Base-by-base conservation (phyloP, 2,113 vertebrate species). In the Apteryx mantelli region DNA sequence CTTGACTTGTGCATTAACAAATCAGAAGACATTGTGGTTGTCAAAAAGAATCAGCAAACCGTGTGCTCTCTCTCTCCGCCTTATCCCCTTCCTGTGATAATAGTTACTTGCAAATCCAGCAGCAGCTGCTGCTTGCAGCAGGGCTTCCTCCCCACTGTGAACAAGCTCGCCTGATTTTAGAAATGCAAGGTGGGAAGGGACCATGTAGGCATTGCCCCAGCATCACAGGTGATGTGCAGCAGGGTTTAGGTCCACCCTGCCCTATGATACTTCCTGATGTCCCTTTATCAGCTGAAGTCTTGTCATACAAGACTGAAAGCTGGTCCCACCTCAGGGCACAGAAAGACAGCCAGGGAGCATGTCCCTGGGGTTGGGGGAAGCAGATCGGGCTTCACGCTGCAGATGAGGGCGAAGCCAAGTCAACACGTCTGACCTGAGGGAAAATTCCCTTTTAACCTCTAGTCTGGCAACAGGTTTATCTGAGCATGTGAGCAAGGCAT, bases 391-490 rank as follows among this genome's bases (percentile, higher is more conserved):
- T 17, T 38, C 21, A 26, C 32, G 48, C 44, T 30, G 36, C n/a
- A 85, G 46, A 58, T 46, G 3, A 88, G 20, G 7, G 9, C 50
- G 19, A 91, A 93, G 65, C 5, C 38, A 63, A 60, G 38, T 64
- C 1, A 0, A n/a, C 1, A 1, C 14, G 13, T 44, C 61, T 73
- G 83, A 82, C 50, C 65, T 36, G 63, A 38, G 38, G 50, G 34
- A 95, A 17, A 94, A 94, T 86, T 78, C 13, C 28, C n/a, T 90
- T 85, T 66, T 68, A 81, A 46, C 30, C 42, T 16, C 76, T 55
- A 50, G 91, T 80, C 36, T 86, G 82, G 76, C 50, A n/a, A 17
- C 0, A 1, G 34, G 10, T 81, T 88, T 91, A 73, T 91, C 55
- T 55, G 21, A 93, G 86, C 93, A 64, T 81, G 93, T 93, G 90